These are phyloP conservation scores for Neoniphon sammara DNA, from an alignment of 2,797 vertebrate species.

Conservation along the genomic window DNA sequence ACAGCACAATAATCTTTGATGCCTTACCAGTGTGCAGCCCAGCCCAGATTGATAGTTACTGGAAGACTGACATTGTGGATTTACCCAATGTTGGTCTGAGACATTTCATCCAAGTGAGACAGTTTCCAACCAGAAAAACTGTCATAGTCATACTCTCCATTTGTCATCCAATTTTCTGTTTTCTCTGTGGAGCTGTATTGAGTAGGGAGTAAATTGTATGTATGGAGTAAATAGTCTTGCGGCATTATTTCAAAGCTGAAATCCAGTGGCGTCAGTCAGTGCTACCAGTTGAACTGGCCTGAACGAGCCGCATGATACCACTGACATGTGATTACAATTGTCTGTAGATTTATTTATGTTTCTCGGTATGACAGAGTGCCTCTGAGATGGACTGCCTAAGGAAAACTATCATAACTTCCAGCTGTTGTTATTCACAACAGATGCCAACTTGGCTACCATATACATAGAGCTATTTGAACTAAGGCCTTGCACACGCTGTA, in stretches of 20 bases:
- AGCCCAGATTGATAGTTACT: too few relatives aligned
- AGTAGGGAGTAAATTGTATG: neutral
- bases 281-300: slow-evolving; percentile 11
- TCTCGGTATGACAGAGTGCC: slow-evolving; percentile 10
- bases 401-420: slow-evolving; percentile 12
- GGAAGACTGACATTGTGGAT: too few relatives aligned
- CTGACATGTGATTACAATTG: slow-evolving; percentile 19
- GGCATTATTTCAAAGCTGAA: neutral
- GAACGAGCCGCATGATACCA: slow-evolving; percentile 17
- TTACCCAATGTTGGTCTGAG: too few relatives aligned
- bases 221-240: neutral
- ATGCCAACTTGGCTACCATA: slow-evolving; percentile 28
- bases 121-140: neutral
- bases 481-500: slow-evolving; percentile 11
- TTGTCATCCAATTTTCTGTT: too few relatives aligned
- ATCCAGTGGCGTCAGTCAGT: slow-evolving; percentile 3
- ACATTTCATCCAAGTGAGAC: too few relatives aligned
- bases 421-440: slow-evolving; percentile 32
- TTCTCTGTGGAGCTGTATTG: neutral
- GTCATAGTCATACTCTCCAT: neutral
- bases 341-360: slow-evolving; percentile 31
- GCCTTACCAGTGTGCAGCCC: too few relatives aligned
- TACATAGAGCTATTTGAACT: slow-evolving; percentile 8
- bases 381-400: slow-evolving; percentile 2
- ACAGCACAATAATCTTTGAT: too few relatives aligned